Evolutionary conservation across 2,797 vertebrate genomes (phyloP).

Genomic region (Chelmon rostratus): DNA sequence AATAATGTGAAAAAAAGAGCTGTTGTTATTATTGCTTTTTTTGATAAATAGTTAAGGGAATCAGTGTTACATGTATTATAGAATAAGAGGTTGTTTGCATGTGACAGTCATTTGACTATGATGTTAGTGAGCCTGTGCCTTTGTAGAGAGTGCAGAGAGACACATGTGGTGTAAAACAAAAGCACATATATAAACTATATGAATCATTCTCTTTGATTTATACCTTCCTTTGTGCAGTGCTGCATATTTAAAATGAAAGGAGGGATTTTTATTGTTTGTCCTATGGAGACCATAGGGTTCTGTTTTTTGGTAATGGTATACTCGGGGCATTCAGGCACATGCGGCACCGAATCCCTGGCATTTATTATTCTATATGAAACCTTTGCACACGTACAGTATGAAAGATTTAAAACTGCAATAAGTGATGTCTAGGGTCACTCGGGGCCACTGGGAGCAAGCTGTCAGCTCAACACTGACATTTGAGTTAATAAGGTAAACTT

Average conservation of each 20-base stretch:
- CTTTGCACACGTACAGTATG: background rate
- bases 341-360: background rate
- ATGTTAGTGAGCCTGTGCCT: constrained; percentile 22
- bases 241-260: constrained; percentile 38
- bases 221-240: background rate
- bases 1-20: constrained; percentile 73
- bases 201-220: constrained; percentile 40
- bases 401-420: constrained; percentile 5
- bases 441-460: background rate
- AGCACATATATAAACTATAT: constrained; percentile 26
- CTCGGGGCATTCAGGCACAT: constrained; percentile 10
- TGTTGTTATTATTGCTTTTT: constrained; percentile 81
- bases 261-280: constrained; percentile 18
- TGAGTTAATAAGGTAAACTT: background rate
- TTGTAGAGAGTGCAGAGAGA: constrained; percentile 20
- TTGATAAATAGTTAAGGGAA: constrained; percentile 77
- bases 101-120: constrained; percentile 54
- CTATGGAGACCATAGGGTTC: constrained; percentile 9
- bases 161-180: constrained; percentile 34
- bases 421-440: background rate
- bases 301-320: constrained; percentile 26
- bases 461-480: background rate
- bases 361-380: constrained; percentile 11
- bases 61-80: constrained; percentile 65
- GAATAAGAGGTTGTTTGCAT: constrained; percentile 63